Evolutionary conservation across 2,113 vertebrate species (phyloP).

Genomic region (Sander vitreus): DNA sequence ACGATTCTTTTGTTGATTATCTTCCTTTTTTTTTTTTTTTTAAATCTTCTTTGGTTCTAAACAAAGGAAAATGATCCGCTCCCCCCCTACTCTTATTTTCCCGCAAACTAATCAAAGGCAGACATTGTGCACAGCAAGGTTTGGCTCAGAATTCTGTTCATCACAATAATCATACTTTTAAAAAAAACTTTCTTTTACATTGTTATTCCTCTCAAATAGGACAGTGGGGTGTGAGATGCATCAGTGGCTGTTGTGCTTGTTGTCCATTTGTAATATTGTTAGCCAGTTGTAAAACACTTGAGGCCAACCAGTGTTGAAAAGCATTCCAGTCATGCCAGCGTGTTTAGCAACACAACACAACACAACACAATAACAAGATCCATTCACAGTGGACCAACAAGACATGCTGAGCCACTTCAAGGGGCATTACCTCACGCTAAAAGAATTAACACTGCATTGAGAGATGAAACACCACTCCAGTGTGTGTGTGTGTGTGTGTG

Average conservation of each 20-base stretch:
- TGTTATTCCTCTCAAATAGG: not conserved
- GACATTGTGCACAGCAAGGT: not conserved
- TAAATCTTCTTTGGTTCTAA: conserved; percentile 20
- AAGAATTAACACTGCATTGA: conserved; percentile 52
- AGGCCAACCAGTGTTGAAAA: conserved; percentile 50
- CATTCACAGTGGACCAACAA: conserved; percentile 47
- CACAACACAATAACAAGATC: conserved; percentile 50
- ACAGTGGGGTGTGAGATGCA: not conserved
- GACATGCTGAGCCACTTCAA: conserved; percentile 44
- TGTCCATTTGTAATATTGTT: conserved; percentile 16
- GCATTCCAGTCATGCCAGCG: conserved; percentile 67
- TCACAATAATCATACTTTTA: not conserved
- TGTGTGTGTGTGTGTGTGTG: conserved; percentile 29
- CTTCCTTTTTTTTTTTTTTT: not conserved
- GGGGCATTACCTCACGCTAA: conserved; percentile 58
- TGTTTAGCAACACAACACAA: conserved; percentile 64
- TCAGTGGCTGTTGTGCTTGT: conserved; percentile 20
- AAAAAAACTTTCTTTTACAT: not conserved
- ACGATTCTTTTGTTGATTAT: conserved; percentile 22
- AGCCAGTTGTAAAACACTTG: conserved; percentile 46
- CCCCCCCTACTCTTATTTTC: not conserved
- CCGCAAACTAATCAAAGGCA: conserved; percentile 57
- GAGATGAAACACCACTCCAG: conserved; percentile 36
- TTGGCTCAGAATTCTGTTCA: not conserved
- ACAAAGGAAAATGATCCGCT: conserved; percentile 23